These are phyloP conservation scores for Fistularia tabacaria DNA, from an alignment of 2,797 vertebrate genomes.

Conservation along the genomic window DNA sequence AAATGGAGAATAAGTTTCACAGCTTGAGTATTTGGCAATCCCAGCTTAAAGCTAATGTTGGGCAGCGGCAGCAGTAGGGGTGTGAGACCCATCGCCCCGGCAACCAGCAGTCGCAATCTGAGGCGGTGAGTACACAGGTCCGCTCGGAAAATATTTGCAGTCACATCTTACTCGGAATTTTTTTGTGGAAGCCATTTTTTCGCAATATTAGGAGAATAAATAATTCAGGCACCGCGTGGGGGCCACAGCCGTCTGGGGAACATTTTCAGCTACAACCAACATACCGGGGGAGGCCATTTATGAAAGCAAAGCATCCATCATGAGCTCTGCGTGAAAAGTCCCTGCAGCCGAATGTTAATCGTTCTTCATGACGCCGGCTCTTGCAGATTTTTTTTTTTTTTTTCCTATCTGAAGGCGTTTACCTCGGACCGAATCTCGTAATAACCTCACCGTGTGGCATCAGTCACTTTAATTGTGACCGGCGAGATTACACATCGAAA, in stretches of 20 bases:
- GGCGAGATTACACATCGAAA: neutral
- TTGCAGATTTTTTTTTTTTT: conserved; percentile 2
- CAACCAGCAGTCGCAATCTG: conserved; percentile 13
- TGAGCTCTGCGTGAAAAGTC: conserved; percentile 18
- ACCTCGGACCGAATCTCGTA: conserved; percentile 5
- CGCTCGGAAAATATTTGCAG: too few species aligned
- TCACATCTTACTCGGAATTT: too few species aligned
- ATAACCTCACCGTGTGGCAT: neutral
- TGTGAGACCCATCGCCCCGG: conserved; percentile 1
- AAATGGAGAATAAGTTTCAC: too few species aligned
- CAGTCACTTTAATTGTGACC: neutral
- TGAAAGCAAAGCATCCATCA: conserved; percentile 49
- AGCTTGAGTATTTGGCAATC: too few species aligned
- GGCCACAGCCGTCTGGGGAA: conserved; percentile 28
- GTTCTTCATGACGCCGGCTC: conserved; percentile 20
- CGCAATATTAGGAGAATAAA: conserved; percentile 11
- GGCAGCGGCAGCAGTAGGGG: conserved; percentile 13
- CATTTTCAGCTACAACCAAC: conserved; percentile 36
- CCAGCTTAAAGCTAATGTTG: conserved; percentile 42
- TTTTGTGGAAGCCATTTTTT: too few species aligned
- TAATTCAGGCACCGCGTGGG: conserved; percentile 43
- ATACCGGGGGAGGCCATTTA: conserved; percentile 38
- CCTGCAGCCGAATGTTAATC: conserved; percentile 46
- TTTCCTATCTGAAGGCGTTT: neutral
- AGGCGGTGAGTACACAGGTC: too few species aligned